Conservation (phyloP, 1,140 invertebrate genomes). For the Eupristina koningsbergeri region DNA sequence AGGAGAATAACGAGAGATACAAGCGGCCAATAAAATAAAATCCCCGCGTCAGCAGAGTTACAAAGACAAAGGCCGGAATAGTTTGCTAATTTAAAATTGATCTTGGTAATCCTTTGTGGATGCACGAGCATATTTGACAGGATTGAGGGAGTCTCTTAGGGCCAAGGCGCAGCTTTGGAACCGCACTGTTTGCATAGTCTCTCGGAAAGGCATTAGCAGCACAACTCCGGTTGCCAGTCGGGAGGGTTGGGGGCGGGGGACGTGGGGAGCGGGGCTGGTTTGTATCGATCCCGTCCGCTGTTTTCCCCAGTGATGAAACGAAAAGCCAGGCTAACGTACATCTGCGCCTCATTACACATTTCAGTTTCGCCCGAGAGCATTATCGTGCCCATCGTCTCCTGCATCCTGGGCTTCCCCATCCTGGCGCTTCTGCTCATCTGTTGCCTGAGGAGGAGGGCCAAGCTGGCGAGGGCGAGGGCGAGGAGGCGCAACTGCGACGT, state of each 20-base stretch:
- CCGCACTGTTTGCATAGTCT: slow-evolving; percentile 36
- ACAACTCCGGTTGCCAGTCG: too few relatives aligned
- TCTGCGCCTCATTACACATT: slow-evolving; percentile 61
- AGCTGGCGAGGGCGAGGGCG: slow-evolving; percentile 84
- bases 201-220: neutral
- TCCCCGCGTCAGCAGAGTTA: too few relatives aligned
- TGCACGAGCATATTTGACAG: neutral
- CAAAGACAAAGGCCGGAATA: too few relatives aligned
- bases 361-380: slow-evolving; percentile 90
- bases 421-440: slow-evolving; percentile 89
- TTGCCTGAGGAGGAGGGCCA: slow-evolving; percentile 85
- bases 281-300: neutral
- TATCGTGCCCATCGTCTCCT: slow-evolving; percentile 90
- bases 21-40: too few relatives aligned
- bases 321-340: neutral
- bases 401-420: slow-evolving; percentile 89
- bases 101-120: neutral
- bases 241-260: too few relatives aligned
- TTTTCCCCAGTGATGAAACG: neutral
- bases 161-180: too few relatives aligned
- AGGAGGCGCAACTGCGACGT: slow-evolving; percentile 84
- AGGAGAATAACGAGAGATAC: too few relatives aligned
- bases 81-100: neutral
- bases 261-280: neutral
- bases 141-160: neutral